phyloP scores from a whole-genome alignment of 2,888 invertebrate genomes.

The Myathropa florea region DNA sequence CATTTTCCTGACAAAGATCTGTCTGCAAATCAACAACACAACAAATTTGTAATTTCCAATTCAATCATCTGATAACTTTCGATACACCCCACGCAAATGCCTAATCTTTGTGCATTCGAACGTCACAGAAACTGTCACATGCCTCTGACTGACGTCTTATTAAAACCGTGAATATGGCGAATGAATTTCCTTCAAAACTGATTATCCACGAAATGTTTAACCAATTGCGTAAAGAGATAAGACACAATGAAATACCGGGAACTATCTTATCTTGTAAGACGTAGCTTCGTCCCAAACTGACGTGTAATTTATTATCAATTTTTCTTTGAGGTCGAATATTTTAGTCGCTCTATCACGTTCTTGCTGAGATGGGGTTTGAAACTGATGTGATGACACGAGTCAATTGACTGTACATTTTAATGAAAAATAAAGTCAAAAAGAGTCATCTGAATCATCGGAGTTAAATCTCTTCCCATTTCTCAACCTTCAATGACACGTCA shows the following conservation, averaged over 20 bases:
- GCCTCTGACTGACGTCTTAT: not conserved
- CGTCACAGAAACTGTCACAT: not conserved
- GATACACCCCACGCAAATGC: not conserved
- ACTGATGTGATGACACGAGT: not conserved
- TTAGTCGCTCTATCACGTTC: no score
- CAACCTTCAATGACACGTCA: not conserved
- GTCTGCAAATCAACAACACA: no score
- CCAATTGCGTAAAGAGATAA: not conserved
- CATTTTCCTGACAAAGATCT: no score
- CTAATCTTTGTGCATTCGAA: not conserved
- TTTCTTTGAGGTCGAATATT: not conserved
- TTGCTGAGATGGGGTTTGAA: not conserved
- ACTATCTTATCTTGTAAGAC: not conserved
- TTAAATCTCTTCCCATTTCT: no score
- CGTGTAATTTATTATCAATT: not conserved
- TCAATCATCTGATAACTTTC: not conserved
- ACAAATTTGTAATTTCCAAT: not conserved
- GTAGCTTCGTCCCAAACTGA: not conserved
- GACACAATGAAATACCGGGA: not conserved
- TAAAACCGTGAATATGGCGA: not conserved
- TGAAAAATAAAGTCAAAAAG: not conserved
- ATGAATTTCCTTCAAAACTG: not conserved
- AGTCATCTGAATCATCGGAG: not conserved
- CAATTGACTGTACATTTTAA: not conserved
- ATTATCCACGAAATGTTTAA: not conserved